phyloP scores from a whole-genome alignment of 2,888 invertebrate species.

The Lottia scabra region DNA sequence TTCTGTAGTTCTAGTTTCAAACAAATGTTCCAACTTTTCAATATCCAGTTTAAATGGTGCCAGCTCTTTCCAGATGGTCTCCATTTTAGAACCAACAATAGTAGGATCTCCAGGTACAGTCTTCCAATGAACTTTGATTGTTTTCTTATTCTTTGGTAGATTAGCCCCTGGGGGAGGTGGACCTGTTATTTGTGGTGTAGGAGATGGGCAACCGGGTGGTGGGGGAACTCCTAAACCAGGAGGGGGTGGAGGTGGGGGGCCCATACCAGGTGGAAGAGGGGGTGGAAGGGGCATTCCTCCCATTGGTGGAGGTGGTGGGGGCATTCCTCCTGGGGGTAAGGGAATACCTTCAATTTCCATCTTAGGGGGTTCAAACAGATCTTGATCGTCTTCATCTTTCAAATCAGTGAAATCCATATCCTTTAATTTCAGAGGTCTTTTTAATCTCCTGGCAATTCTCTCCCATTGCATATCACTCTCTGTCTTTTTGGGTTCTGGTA shows the following conservation, averaged over 20 bases:
- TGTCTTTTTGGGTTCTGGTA: slow-evolving; percentile 78
- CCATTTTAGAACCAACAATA: slow-evolving; percentile 44
- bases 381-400: slow-evolving; percentile 85
- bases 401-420: slow-evolving; percentile 98
- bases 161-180: slow-evolving; percentile 57
- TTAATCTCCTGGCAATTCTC: slow-evolving; percentile 74
- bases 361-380: slow-evolving; percentile 74
- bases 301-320: slow-evolving; percentile 41
- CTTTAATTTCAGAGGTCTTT: slow-evolving; percentile 80
- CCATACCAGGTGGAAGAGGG: slow-evolving; percentile 43
- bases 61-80: slow-evolving; percentile 65
- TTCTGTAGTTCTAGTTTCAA: slow-evolving; percentile 96
- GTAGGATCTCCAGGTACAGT: slow-evolving; percentile 43
- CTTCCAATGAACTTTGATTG: slow-evolving; percentile 98
- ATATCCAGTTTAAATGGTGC: slow-evolving; percentile 85
- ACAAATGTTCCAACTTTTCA: slow-evolving; percentile 93
- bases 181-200: slow-evolving; percentile 45
- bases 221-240: slow-evolving; percentile 45
- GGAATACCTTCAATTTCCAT: slow-evolving; percentile 40
- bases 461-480: slow-evolving; percentile 98
- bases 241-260: slow-evolving; percentile 27
- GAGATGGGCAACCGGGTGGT: slow-evolving; percentile 18
- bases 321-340: slow-evolving; percentile 48
- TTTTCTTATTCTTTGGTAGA: slow-evolving; percentile 80
- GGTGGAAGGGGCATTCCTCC: slow-evolving; percentile 47